Conservation (phyloP, 2,113 vertebrate species). For the Jaculus jaculus region DNA sequence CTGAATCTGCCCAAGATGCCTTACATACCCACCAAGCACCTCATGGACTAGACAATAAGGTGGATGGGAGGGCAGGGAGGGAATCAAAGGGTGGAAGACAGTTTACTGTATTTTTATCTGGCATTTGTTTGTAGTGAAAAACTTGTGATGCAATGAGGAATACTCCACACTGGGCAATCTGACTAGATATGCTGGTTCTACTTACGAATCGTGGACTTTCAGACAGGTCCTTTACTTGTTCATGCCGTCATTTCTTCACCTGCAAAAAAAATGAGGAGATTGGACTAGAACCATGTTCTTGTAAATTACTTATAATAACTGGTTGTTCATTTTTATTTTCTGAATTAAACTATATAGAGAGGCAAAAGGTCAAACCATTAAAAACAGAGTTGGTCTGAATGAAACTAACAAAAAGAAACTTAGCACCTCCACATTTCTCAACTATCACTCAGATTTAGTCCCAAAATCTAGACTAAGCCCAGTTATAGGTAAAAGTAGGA, state of each 20-base stretch:
- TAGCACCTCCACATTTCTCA: not conserved
- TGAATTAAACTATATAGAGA: not conserved
- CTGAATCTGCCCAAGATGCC: too few relatives aligned
- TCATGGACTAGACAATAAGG: too few relatives aligned
- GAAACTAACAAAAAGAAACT: not conserved
- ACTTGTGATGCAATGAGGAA: not conserved
- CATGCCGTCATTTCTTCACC: conserved; percentile 72
- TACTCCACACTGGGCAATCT: not conserved
- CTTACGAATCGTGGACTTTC: conserved; percentile 65
- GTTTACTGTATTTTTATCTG: not conserved
- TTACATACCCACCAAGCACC: too few relatives aligned
- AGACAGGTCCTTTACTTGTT: conserved; percentile 60
- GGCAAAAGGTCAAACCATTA: not conserved
- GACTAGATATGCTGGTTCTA: not conserved
- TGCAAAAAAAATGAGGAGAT: conserved; percentile 71
- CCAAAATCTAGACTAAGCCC: not conserved
- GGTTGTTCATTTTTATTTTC: not conserved
- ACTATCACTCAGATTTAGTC: not conserved
- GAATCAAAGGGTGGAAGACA: too few relatives aligned
- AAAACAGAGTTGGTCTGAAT: not conserved
- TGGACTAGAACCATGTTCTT: conserved; percentile 22
- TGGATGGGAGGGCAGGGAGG: too few relatives aligned
- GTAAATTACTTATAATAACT: not conserved
- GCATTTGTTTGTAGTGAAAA: not conserved
- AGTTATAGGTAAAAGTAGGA: not conserved